Percentiles rank a stretch among this genome's conserved stretches.
These are phyloP conservation scores for Drosophila mulleri DNA, from an alignment of 2,888 invertebrate species.

Conservation along the genomic window DNA sequence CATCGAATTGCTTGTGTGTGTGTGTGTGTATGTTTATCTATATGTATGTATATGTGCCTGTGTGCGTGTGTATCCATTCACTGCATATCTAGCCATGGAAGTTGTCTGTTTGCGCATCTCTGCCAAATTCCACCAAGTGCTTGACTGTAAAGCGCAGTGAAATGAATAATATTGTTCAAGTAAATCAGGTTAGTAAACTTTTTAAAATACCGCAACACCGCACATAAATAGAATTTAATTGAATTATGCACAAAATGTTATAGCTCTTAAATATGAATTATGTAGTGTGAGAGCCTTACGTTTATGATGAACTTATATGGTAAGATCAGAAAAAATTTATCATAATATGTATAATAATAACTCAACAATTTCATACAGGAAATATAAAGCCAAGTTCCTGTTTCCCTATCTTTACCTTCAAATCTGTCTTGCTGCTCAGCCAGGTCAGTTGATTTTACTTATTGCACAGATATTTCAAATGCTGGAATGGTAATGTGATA, in stretches of 20 bases:
- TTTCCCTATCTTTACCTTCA: neutral
- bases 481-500: neutral
- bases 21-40: neutral
- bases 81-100: constrained; percentile 21
- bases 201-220: neutral
- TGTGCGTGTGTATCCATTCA: constrained; percentile 9
- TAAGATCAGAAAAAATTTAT: neutral
- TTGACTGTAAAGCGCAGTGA: constrained; percentile 10
- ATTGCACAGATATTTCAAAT: neutral
- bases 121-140: constrained; percentile 36
- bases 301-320: neutral
- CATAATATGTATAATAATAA: no score
- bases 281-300: neutral
- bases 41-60: neutral
- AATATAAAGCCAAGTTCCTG: no score
- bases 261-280: neutral
- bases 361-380: no score
- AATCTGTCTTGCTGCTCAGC: neutral
- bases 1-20: constrained; percentile 1
- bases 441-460: neutral
- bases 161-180: constrained; percentile 20
- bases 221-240: neutral
- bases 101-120: constrained; percentile 21
- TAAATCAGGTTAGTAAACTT: constrained; percentile 15
- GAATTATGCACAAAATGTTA: neutral